Evolutionary conservation across 2,888 invertebrate genomes (phyloP).

Genomic region (Hypomecis atomaria): DNA sequence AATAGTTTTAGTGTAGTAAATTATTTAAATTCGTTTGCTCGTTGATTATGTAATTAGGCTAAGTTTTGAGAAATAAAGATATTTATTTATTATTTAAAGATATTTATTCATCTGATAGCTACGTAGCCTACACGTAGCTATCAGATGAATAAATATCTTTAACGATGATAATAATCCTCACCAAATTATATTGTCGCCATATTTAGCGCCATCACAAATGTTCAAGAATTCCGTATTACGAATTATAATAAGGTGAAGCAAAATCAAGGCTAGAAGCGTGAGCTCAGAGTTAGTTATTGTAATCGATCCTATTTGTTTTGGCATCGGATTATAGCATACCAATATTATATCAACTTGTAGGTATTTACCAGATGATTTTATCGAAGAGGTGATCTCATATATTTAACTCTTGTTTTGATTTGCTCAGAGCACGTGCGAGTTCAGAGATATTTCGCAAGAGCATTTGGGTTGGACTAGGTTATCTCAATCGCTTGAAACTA

Average conservation of each 20-base stretch:
- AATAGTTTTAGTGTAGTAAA: too few relatives aligned
- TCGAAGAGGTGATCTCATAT: slow-evolving; percentile 21
- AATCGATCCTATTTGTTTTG: slow-evolving; percentile 17
- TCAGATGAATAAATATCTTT: neutral
- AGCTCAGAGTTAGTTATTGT: slow-evolving; percentile 7
- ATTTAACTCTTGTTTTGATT: slow-evolving; percentile 20
- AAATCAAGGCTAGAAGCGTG: slow-evolving; percentile 23
- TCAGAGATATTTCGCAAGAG: slow-evolving; percentile 5
- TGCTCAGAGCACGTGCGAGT: slow-evolving; percentile 9
- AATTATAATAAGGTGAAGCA: slow-evolving; percentile 17
- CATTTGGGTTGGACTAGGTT: slow-evolving; percentile 12
- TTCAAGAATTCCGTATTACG: slow-evolving; percentile 7
- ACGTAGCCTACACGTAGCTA: too few relatives aligned
- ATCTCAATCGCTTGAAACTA: neutral
- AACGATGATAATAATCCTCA: neutral
- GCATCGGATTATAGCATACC: slow-evolving; percentile 4
- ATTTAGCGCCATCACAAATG: slow-evolving; percentile 2
- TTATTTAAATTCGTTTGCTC: too few relatives aligned
- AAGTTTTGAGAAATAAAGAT: too few relatives aligned
- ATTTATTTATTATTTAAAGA: too few relatives aligned
- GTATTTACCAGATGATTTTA: neutral
- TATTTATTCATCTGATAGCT: neutral
- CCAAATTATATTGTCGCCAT: neutral
- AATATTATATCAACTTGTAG: slow-evolving; percentile 4
- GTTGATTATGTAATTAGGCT: too few relatives aligned